phyloP scores from a whole-genome alignment of 2,113 vertebrate genomes.

The Synchiropus splendidus region DNA sequence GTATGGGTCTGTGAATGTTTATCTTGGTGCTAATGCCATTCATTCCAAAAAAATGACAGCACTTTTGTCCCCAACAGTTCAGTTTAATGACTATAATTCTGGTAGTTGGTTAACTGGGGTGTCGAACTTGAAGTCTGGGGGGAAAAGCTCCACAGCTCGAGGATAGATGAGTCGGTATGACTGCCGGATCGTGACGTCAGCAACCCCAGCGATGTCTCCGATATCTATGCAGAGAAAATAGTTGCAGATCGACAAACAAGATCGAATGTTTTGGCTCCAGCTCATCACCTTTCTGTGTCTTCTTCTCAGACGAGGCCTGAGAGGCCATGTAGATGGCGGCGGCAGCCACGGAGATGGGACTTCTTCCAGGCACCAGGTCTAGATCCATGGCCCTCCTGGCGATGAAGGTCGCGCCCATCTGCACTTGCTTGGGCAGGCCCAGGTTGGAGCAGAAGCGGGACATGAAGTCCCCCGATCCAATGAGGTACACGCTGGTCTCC shows the following conservation, averaged over 20 bases:
- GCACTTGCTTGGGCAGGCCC: conserved; percentile 93
- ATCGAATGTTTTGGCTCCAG: too few relatives aligned
- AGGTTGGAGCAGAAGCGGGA: conserved; percentile 98
- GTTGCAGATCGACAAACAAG: too few relatives aligned
- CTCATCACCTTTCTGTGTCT: conserved; percentile 98
- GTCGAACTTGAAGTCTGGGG: conserved; percentile 97
- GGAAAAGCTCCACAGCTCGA: conserved; percentile 92
- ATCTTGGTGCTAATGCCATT: too few relatives aligned
- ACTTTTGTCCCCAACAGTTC: too few relatives aligned
- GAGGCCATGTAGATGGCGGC: conserved; percentile 99
- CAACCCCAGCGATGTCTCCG: conserved; percentile 97
- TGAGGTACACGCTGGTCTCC: conserved; percentile 96
- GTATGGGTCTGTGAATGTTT: too few relatives aligned
- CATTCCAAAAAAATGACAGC: too few relatives aligned
- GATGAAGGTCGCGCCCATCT: conserved; percentile 95
- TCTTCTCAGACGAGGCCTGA: conserved; percentile 94
- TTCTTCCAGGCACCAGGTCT: conserved; percentile 92
- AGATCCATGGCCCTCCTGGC: conserved; percentile 92
- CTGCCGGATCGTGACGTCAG: conserved; percentile 96
- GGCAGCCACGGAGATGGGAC: conserved; percentile 93
- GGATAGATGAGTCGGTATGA: conserved; percentile 96
- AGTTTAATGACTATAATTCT: too few relatives aligned
- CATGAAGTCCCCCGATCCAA: conserved; percentile 98
- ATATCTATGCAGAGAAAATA: conserved; percentile 76
- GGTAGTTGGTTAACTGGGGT: conserved; percentile 96